phyloP scores from a whole-genome alignment of 2,888 invertebrate species.

The Gerris lacustris region DNA sequence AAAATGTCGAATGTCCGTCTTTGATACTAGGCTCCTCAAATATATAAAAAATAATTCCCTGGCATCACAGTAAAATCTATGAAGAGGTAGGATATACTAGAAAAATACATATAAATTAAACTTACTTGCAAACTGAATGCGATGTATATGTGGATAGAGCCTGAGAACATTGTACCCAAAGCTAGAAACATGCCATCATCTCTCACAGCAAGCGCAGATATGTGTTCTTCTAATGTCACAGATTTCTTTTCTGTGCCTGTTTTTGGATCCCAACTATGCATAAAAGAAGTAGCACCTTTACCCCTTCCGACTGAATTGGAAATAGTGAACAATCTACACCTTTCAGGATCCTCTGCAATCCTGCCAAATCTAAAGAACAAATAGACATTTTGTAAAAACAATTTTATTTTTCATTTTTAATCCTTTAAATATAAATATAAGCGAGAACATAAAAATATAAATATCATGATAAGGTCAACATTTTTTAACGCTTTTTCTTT shows the following conservation, averaged over 20 bases:
- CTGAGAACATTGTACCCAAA: constrained; percentile 85
- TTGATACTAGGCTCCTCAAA: too few species aligned
- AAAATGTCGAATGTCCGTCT: too few species aligned
- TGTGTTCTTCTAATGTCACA: constrained; percentile 55
- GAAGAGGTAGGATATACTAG: too few species aligned
- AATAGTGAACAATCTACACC: constrained; percentile 59
- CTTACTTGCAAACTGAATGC: constrained; percentile 78
- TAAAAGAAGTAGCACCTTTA: constrained; percentile 53
- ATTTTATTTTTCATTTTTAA: too few species aligned
- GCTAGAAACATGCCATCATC: constrained; percentile 88
- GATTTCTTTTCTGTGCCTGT: constrained; percentile 46
- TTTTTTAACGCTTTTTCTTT: too few species aligned
- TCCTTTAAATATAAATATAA: too few species aligned
- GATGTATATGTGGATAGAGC: constrained; percentile 78
- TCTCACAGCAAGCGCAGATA: constrained; percentile 73
- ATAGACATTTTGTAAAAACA: neutral
- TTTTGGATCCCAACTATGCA: constrained; percentile 68
- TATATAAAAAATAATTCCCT: too few species aligned
- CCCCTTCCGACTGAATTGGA: constrained; percentile 67
- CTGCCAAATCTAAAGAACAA: constrained; percentile 49
- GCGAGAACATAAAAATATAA: too few species aligned
- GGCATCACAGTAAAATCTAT: too few species aligned
- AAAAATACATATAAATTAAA: too few species aligned
- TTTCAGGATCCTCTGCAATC: constrained; percentile 53
- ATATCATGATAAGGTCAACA: too few species aligned